Conservation (phyloP, 1,140 invertebrate genomes). For the Centruroides vittatus region DNA sequence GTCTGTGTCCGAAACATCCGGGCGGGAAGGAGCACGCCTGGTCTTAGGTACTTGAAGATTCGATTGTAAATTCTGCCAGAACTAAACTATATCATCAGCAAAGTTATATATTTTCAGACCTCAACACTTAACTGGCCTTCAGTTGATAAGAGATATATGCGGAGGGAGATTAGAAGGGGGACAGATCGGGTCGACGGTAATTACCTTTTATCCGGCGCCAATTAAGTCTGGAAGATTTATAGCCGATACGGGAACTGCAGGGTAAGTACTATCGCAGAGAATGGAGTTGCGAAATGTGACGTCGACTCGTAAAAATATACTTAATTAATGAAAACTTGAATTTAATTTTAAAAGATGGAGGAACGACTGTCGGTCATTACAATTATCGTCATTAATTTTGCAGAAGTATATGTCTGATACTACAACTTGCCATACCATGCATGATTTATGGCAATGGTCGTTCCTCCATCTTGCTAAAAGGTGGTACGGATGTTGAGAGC, state of each 20-base stretch:
- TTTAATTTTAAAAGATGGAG: neutral
- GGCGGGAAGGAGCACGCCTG: slow-evolving; percentile 57
- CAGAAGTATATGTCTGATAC: neutral
- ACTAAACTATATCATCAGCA: neutral
- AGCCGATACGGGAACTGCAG: slow-evolving; percentile 63
- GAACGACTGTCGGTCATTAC: neutral
- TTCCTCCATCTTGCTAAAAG: neutral
- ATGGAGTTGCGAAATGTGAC: neutral
- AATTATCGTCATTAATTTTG: neutral
- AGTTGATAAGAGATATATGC: slow-evolving; percentile 53
- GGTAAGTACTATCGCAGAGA: slow-evolving; percentile 32
- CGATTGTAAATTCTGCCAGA: neutral
- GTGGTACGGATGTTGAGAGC: neutral
- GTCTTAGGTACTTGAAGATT: slow-evolving; percentile 41
- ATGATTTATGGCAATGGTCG: neutral
- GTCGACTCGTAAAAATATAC: neutral
- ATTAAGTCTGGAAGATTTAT: slow-evolving; percentile 42
- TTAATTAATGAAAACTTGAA: neutral
- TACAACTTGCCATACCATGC: neutral
- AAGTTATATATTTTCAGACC: slow-evolving; percentile 30
- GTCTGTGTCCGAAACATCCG: slow-evolving; percentile 65
- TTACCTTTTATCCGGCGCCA: slow-evolving; percentile 53
- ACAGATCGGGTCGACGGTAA: slow-evolving; percentile 50
- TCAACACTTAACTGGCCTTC: slow-evolving; percentile 70
- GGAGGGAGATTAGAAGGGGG: slow-evolving; percentile 50